phyloP scores from a whole-genome alignment of 2,888 invertebrate species.

The Pheosia gnoma region DNA sequence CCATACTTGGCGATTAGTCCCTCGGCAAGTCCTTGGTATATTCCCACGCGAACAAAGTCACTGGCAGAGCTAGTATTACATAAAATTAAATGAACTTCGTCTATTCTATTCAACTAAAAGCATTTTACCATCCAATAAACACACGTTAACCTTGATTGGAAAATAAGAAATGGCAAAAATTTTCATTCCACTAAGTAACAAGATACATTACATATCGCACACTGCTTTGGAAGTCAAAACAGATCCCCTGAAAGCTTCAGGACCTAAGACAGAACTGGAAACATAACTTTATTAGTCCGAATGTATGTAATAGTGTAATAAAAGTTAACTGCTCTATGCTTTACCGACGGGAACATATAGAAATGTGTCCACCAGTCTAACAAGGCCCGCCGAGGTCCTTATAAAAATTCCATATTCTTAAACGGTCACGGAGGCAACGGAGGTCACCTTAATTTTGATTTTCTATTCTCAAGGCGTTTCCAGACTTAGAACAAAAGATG shows the following conservation, averaged over 20 bases:
- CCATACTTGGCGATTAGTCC: no score
- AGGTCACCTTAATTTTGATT: conserved; percentile 66
- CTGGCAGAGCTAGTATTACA: no score
- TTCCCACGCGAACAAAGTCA: no score
- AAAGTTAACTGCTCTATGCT: conserved; percentile 75
- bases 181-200: conserved; percentile 18
- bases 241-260: conserved; percentile 37
- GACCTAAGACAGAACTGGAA: conserved; percentile 46
- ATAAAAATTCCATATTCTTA: conserved; percentile 35
- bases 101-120: conserved; percentile 15
- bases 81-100: conserved; percentile 5
- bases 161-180: conserved; percentile 26
- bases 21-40: no score
- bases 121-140: conserved; percentile 16
- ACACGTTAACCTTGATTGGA: conserved; percentile 11
- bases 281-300: conserved; percentile 69
- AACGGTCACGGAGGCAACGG: conserved; percentile 34
- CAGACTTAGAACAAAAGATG: conserved; percentile 69
- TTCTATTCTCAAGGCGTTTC: conserved; percentile 60
- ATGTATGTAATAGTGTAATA: conserved; percentile 74
- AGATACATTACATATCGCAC: conserved; percentile 22
- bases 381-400: conserved; percentile 41
- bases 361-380: conserved; percentile 42
- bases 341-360: conserved; percentile 53
- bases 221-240: conserved; percentile 40